Conservation (phyloP, 2,113 vertebrate species). For the Orientallactaga bullata region DNA sequence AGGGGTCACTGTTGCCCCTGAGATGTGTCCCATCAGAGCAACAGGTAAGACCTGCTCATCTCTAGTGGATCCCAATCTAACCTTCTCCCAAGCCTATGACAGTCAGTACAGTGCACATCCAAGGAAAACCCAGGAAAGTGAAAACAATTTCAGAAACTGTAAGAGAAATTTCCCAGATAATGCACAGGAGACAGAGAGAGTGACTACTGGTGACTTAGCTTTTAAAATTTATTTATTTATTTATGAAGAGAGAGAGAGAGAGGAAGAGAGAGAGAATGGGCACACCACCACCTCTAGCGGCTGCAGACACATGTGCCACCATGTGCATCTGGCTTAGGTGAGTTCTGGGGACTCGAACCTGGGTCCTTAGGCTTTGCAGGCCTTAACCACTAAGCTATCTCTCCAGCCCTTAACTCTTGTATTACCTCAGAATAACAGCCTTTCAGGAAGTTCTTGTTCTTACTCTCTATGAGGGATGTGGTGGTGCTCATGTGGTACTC, state of each 20-base stretch:
- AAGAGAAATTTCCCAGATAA: not conserved
- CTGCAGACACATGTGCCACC: no score
- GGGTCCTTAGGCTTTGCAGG: no score
- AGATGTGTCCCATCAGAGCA: slow-evolving; percentile 96
- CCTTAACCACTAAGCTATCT: no score
- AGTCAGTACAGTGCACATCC: not conserved
- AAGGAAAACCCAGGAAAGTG: not conserved
- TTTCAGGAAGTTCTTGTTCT: not conserved
- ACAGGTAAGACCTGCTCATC: slow-evolving; percentile 88
- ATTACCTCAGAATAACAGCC: not conserved
- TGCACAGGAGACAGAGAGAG: not conserved
- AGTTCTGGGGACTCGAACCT: no score
- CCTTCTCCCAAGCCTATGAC: not conserved
- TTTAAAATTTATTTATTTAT: no score
- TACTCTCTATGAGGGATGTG: not conserved
- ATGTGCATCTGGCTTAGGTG: no score
- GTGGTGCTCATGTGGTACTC: not conserved
- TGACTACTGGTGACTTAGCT: no score
- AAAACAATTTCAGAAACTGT: not conserved
- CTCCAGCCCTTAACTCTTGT: not conserved
- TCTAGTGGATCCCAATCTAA: not conserved
- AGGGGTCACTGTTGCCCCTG: slow-evolving; percentile 85
- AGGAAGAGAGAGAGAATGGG: no score
- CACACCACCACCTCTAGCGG: no score
- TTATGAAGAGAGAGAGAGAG: no score